Percentiles rank a stretch among this genome's conserved stretches.
Conservation (phyloP, 2,113 vertebrate genomes). For the Lontra canadensis region DNA sequence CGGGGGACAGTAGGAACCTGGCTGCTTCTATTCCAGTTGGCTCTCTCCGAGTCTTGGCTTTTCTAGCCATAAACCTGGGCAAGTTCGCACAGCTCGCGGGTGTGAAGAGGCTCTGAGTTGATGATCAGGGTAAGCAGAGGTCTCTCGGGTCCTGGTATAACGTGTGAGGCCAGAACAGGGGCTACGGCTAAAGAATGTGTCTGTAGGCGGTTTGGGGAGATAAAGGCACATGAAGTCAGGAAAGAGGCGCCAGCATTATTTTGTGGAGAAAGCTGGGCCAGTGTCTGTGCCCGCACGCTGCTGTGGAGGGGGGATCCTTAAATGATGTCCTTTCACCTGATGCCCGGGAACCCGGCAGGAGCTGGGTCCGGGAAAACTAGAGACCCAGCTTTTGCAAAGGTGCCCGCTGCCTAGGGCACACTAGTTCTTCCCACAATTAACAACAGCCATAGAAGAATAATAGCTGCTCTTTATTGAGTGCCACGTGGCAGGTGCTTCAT, state of each 20-base stretch:
- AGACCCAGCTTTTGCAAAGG: background rate
- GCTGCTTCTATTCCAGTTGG: background rate
- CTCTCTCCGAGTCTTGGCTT: background rate
- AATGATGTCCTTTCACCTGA: background rate
- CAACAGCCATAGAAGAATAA: constrained; percentile 33
- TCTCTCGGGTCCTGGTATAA: background rate
- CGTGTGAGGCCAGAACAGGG: background rate
- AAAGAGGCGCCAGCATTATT: background rate
- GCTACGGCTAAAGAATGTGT: background rate
- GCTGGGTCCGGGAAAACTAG: background rate
- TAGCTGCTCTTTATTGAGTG: constrained; percentile 30
- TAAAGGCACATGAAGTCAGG: constrained; percentile 34
- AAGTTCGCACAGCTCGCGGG: background rate
- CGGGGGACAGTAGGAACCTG: background rate
- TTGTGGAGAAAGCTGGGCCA: background rate
- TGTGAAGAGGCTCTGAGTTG: background rate
- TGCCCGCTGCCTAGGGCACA: background rate
- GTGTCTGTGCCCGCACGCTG: background rate
- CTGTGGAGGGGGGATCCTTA: background rate
- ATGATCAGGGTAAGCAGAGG: background rate
- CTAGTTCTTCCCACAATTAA: background rate
- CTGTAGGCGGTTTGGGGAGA: constrained; percentile 7
- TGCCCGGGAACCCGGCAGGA: background rate
- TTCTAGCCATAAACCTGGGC: background rate
- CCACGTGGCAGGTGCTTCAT: background rate